Evolutionary conservation across 2,797 vertebrate genomes (phyloP), one percentile per base, ranked within the genome.

Genomic region (Epinephelus malabaricus): DNA sequence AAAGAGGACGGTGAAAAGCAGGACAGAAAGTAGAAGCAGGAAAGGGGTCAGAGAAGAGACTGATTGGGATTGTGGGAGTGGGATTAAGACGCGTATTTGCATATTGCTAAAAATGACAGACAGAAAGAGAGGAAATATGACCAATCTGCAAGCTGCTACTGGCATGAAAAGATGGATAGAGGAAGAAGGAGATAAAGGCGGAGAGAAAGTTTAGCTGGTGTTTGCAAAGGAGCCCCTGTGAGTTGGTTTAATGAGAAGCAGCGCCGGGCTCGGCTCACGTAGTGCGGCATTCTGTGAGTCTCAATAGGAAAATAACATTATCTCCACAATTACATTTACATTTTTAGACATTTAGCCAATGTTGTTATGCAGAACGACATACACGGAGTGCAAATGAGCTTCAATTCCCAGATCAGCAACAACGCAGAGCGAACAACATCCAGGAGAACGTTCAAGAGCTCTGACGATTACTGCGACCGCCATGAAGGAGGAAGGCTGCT

Each of bases 281-380:
- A 4, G 60, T 19, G 60, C 73, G n/a, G 66, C 72, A 7, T 78
- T 74, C 25, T 73, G 69, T 2, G 53, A 73, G 73, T 69, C 85
- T 82, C 69, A 19, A 62, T 74, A 81, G 84, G 64, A 88, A 79
- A 84, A 82, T 67, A 78, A 83, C 79, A 79, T 85, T 72, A 86
- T 70, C 73, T 68, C 60, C 69, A 73, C 80, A 67, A 79, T 88
- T 76, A 77, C 78, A 84, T 83, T 88, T 75, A 83, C 85, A 87
- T 82, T 83, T 86, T 84, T 76, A 80, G 73, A 82, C 82, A 71
- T 84, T 79, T 85, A 82, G 81, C 74, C 38, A 47, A 76, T 55
- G 72, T 69, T 75, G 78, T 90, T 88, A 75, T 85, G 76, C 83
- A 79, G 53, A 78, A 69, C 9, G 62, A 73, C 68, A 67, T 40